Conservation (phyloP, 2,888 invertebrate species). For the Seladonia tumulorum region DNA sequence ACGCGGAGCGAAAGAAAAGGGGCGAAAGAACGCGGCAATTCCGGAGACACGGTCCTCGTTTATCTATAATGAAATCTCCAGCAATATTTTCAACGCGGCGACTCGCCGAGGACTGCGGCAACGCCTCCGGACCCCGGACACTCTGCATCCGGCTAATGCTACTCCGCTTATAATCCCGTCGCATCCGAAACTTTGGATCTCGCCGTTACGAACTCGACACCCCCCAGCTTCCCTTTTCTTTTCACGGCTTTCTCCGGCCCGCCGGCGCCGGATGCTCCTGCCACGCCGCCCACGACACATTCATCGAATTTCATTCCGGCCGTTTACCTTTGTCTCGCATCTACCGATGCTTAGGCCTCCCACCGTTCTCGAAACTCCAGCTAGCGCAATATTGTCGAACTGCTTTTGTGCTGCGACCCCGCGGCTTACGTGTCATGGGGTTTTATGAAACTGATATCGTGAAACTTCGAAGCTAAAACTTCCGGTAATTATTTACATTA, state of each 20-base stretch:
- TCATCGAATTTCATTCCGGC: too few species aligned
- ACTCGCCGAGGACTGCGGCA: conserved; percentile 38
- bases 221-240: background rate
- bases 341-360: too few species aligned
- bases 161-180: conserved; percentile 43
- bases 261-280: background rate
- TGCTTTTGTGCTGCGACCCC: too few species aligned
- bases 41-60: conserved; percentile 57
- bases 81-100: conserved; percentile 75
- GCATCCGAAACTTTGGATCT: conserved; percentile 47
- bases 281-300: too few species aligned
- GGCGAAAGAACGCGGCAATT: conserved; percentile 54
- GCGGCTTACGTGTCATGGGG: too few species aligned
- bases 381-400: too few species aligned
- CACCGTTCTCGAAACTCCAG: too few species aligned
- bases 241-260: background rate
- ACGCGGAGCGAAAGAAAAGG: conserved; percentile 31
- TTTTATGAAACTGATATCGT: too few species aligned
- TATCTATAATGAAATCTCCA: conserved; percentile 78
- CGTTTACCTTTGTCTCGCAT: too few species aligned
- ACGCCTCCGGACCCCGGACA: conserved; percentile 13
- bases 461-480: too few species aligned
- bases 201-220: background rate
- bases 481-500: too few species aligned
- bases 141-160: conserved; percentile 45